These are phyloP conservation scores for Notarius lentiginosus DNA, from an alignment of 2,113 vertebrate species.

Conservation along the genomic window DNA sequence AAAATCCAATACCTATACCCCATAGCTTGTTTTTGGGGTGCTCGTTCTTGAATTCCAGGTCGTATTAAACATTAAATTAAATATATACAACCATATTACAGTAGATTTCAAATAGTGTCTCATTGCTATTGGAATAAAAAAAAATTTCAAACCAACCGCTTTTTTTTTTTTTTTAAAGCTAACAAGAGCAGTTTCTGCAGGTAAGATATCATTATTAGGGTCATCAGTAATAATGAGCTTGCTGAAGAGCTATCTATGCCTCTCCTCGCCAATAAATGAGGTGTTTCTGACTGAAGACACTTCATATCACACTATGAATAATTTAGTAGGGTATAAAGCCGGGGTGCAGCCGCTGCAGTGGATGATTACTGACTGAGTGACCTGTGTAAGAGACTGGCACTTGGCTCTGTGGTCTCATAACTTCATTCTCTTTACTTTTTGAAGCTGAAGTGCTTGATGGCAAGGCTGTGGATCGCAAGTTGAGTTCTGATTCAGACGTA, in stretches of 20 bases:
- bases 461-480: background rate
- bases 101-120: background rate
- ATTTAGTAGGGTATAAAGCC: constrained; percentile 61
- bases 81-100: background rate
- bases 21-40: background rate
- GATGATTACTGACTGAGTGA: constrained; percentile 57
- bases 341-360: constrained; percentile 46
- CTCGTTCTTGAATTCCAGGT: background rate
- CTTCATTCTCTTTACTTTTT: background rate
- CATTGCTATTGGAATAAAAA: background rate
- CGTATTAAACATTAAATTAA: background rate
- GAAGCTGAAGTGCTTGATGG: background rate
- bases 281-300: constrained; percentile 46
- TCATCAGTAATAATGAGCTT: constrained; percentile 25
- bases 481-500: background rate
- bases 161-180: background rate
- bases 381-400: constrained; percentile 50
- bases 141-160: background rate
- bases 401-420: constrained; percentile 52
- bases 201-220: constrained; percentile 16
- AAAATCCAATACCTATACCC: too few relatives aligned
- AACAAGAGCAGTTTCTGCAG: constrained; percentile 10
- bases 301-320: constrained; percentile 64
- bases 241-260: constrained; percentile 17
- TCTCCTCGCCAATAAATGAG: constrained; percentile 48